Evolutionary conservation across 2,113 vertebrate genomes (phyloP).

Genomic region (Trichomycterus rosablanca): DNA sequence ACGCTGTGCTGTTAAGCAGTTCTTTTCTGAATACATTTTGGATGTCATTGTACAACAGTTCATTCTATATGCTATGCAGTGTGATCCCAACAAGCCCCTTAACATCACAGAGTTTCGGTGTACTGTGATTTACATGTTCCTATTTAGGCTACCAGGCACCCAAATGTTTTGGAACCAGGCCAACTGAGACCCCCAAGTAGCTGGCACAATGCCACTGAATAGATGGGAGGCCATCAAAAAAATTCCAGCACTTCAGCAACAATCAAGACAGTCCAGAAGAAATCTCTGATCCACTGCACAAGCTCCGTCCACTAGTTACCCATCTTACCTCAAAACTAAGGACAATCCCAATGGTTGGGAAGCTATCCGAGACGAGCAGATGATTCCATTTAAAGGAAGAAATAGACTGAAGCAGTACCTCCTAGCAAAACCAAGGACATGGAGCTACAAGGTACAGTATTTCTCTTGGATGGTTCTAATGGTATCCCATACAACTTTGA

Average conservation of each 20-base stretch:
- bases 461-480: too few relatives aligned
- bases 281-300: constrained; percentile 1
- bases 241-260: not conserved
- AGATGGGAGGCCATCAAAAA: constrained; percentile 21
- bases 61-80: too few relatives aligned
- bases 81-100: too few relatives aligned
- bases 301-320: too few relatives aligned
- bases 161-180: constrained; percentile 10
- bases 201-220: not conserved
- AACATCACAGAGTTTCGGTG: not conserved
- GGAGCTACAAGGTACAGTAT: too few relatives aligned
- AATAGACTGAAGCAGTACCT: constrained; percentile 31
- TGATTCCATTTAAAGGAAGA: constrained; percentile 33
- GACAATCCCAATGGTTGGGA: too few relatives aligned
- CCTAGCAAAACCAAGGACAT: constrained; percentile 21
- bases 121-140: not conserved
- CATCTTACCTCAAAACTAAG: too few relatives aligned
- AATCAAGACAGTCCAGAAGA: not conserved
- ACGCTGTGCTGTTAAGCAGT: too few relatives aligned
- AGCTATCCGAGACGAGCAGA: constrained; percentile 32
- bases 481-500: constrained; percentile 12
- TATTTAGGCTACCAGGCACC: constrained; percentile 6
- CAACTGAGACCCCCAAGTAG: too few relatives aligned
- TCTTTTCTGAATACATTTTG: too few relatives aligned
- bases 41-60: too few relatives aligned